These are phyloP conservation scores for Pogoniulus pusillus DNA, from an alignment of 2,797 vertebrate species.

Conservation along the genomic window DNA sequence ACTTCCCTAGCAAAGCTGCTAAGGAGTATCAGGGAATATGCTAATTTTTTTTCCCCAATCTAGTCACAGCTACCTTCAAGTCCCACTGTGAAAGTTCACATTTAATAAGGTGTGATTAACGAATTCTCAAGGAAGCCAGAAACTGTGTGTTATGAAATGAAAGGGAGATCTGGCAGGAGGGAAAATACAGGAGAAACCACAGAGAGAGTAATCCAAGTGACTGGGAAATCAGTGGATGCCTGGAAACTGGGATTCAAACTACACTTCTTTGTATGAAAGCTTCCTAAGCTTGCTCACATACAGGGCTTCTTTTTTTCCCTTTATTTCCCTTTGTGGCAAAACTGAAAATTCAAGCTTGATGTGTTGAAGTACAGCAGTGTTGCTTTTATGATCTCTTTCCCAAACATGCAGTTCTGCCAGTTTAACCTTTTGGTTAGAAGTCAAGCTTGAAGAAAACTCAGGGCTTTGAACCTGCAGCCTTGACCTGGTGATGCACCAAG, in stretches of 20 bases:
- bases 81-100: slow-evolving; percentile 62
- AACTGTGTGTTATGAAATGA: slow-evolving; percentile 33
- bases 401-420: not conserved
- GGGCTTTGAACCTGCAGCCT: not conserved
- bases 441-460: not conserved
- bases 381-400: not conserved
- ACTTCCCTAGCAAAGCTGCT: not conserved
- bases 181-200: slow-evolving; percentile 46
- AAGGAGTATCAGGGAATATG: not conserved
- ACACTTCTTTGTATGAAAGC: not conserved
- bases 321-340: not conserved
- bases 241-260: slow-evolving; percentile 19
- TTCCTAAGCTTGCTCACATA: not conserved
- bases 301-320: not conserved
- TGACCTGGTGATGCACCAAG: not conserved
- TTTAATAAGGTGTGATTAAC: slow-evolving; percentile 70
- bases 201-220: slow-evolving; percentile 14
- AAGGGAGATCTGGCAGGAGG: slow-evolving; percentile 41
- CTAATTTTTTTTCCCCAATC: not conserved
- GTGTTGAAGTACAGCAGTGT: not conserved
- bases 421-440: not conserved
- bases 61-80: slow-evolving; percentile 48
- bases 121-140: slow-evolving; percentile 58
- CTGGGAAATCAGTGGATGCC: slow-evolving; percentile 5
- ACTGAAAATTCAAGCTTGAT: not conserved